Evolutionary conservation across 2,797 vertebrate species (phyloP).

Genomic region (Sebastes iracundus): DNA sequence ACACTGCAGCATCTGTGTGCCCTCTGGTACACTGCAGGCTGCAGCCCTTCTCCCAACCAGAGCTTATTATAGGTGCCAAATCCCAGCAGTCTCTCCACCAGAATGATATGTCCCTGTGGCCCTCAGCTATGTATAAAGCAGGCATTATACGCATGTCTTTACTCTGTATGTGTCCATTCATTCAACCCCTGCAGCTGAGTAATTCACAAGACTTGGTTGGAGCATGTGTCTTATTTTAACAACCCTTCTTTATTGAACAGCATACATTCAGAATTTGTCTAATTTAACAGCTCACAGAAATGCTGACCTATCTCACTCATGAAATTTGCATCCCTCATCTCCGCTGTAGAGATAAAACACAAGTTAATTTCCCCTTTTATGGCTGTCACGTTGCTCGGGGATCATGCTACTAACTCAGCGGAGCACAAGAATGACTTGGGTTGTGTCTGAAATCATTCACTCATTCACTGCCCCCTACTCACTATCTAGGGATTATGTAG

Average conservation of each 20-base stretch:
- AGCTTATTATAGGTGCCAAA: conserved; percentile 45
- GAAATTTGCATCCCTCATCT: conserved; percentile 22
- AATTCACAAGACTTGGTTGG: background rate
- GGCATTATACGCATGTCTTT: background rate
- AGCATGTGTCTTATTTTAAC: background rate
- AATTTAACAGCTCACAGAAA: conserved; percentile 6
- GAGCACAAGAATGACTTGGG: background rate
- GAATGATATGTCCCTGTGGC: background rate
- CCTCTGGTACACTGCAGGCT: conserved; percentile 28
- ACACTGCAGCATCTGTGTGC: conserved; percentile 57
- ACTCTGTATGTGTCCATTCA: background rate
- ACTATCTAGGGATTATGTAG: too few relatives aligned
- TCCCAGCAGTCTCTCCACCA: conserved; percentile 1
- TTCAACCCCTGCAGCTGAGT: background rate
- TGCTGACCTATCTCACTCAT: background rate
- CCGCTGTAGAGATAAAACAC: conserved; percentile 3
- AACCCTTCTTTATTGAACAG: background rate
- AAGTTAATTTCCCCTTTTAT: conserved; percentile 3
- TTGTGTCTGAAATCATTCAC: too few relatives aligned
- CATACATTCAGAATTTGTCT: background rate
- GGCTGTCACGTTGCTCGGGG: background rate
- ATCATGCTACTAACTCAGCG: background rate
- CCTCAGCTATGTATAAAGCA: conserved; percentile 3
- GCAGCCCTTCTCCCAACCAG: conserved; percentile 18
- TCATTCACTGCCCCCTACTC: too few relatives aligned